These are phyloP conservation scores for Harpegnathos saltator DNA, from an alignment of 1,140 invertebrate genomes.

Conservation along the genomic window DNA sequence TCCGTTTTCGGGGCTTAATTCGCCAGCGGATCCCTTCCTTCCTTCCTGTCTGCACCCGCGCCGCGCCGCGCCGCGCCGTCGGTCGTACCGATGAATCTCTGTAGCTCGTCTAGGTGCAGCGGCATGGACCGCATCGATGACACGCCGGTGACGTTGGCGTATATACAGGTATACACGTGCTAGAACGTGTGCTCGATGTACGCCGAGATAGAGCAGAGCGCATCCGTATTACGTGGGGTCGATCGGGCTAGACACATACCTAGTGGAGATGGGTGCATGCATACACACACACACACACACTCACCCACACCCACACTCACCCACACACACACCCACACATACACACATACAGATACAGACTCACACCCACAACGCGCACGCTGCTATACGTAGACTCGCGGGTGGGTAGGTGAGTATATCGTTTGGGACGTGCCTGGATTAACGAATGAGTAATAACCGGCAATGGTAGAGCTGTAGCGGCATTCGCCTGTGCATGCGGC, in stretches of 20 bases:
- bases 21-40: background rate
- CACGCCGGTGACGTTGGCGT: conserved; percentile 53
- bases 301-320: background rate
- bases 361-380: background rate
- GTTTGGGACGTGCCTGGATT: conserved; percentile 78
- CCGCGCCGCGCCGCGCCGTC: no score
- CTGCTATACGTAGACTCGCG: conserved; percentile 50
- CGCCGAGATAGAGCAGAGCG: conserved; percentile 34
- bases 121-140: conserved; percentile 68
- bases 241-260: conserved; percentile 47
- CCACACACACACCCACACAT: background rate
- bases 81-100: conserved; percentile 64
- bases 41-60: background rate
- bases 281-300: background rate
- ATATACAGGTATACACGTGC: background rate
- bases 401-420: conserved; percentile 73
- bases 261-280: background rate
- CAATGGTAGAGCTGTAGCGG: conserved; percentile 70
- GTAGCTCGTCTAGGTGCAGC: conserved; percentile 61
- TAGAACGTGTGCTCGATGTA: conserved; percentile 35
- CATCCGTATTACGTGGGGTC: conserved; percentile 50
- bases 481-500: conserved; percentile 60
- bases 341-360: background rate
- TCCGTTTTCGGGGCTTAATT: conserved; percentile 27
- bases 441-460: conserved; percentile 80